Base-by-base conservation (phyloP, 2,888 invertebrate species). In the Synergus japonicus region DNA sequence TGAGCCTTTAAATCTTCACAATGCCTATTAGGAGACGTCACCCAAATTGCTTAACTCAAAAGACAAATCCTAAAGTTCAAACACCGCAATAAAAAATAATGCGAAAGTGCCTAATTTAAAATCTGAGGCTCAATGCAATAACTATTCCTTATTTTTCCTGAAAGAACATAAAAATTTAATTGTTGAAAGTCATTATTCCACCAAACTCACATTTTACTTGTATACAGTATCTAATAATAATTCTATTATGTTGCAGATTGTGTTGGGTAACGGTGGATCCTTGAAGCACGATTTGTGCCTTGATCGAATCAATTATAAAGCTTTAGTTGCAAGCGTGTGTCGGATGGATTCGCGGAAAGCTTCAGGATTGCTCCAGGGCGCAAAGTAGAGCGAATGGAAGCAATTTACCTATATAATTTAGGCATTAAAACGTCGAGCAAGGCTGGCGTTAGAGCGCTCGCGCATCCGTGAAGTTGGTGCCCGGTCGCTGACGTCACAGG, bases 401-500 rank as follows among this genome's bases (percentile, higher is more conserved):
- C 84, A 86, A 84, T 86, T 86, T 84, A 85, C 85, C 85, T 86
- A 85, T 83, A 83, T 87, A 88, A 88, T 88, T 88, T 87, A 85
- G 85, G 85, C 82, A 86, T 87, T 87, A 86, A 88, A 88, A 84
- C 84, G 86, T 86, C 83, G 83, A 78, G 69, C 79, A 83, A 82
- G 78, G 81, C 79, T 78, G 82, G 82, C 82, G 85, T 83, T 82
- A 84, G 84, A 84, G 82, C 79, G 87, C 79, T 84, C 86, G 86
- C 83, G 89, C 86, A 86, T 89, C 87, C 86, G 88, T 89, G 85
- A 89, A 89, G 88, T 86, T 86, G 84, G 81, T 85, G 76, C 81
- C 84, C 80, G 83, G 83, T 83, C 83, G 83, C 82, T 87, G 90
- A 89, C 90, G 89, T 91, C 90, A 90, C 91, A 91, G 91, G 91